Conservation (phyloP, 2,797 vertebrate species). For the Gorsachius magnificus region DNA sequence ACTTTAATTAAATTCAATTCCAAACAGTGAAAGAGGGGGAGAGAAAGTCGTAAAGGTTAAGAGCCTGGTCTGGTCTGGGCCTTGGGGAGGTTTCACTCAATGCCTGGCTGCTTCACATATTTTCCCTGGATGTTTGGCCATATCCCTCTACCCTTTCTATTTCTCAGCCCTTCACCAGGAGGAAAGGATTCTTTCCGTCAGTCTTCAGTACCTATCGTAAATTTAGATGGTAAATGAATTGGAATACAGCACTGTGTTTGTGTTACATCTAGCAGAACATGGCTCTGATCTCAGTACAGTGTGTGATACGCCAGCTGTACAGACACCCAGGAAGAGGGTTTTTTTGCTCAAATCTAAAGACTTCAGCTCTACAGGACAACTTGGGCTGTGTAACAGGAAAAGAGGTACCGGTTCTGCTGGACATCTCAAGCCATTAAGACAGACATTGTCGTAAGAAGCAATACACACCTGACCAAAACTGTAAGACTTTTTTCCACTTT, state of each 20-base stretch:
- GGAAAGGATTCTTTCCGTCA: background rate
- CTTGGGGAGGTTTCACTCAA: background rate
- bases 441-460: background rate
- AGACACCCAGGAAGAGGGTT: background rate
- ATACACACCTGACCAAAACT: background rate
- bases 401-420: background rate
- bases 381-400: background rate
- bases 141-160: background rate
- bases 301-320: background rate
- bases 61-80: background rate
- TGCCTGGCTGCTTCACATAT: background rate
- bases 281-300: background rate
- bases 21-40: conserved; percentile 25
- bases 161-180: background rate
- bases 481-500: background rate
- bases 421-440: background rate
- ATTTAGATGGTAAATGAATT: conserved; percentile 6
- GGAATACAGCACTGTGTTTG: background rate
- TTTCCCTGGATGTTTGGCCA: background rate
- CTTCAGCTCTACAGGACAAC: background rate
- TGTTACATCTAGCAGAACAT: background rate
- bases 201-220: background rate
- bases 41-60: conserved; percentile 14
- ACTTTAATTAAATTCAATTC: conserved; percentile 52
- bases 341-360: background rate